phyloP scores from a whole-genome alignment of 2,888 invertebrate species.

The Minunthozetes semirufus region DNA sequence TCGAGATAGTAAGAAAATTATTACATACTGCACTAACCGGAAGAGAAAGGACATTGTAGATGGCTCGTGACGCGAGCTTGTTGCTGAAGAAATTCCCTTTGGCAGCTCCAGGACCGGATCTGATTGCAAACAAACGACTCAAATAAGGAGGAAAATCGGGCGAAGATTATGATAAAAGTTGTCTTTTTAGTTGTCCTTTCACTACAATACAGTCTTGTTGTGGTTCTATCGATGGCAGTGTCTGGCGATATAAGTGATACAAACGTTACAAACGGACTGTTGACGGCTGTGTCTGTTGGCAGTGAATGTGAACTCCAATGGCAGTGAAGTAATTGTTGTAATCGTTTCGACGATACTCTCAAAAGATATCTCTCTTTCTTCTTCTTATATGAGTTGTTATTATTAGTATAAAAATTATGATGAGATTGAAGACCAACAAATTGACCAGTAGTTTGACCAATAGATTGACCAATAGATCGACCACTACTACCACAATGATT shows the following conservation, averaged over 20 bases:
- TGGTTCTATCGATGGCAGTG: not conserved
- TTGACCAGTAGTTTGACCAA: not conserved
- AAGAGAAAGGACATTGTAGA: slow-evolving; percentile 43
- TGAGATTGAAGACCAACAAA: not conserved
- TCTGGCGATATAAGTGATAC: not conserved
- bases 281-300: slow-evolving; percentile 1
- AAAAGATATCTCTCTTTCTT: not conserved
- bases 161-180: not conserved
- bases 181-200: not conserved
- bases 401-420: slow-evolving; percentile 29
- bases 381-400: slow-evolving; percentile 1
- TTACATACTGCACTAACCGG: slow-evolving; percentile 41
- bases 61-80: slow-evolving; percentile 39
- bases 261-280: too few relatives aligned
- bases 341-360: not conserved
- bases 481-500: too few relatives aligned
- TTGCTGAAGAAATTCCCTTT: slow-evolving; percentile 37
- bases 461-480: too few relatives aligned
- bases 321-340: slow-evolving; percentile 23
- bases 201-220: not conserved
- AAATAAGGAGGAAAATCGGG: slow-evolving; percentile 25
- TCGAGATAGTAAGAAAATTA: not conserved
- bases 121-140: slow-evolving; percentile 1
- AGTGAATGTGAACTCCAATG: slow-evolving; percentile 29
- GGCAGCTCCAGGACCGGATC: slow-evolving; percentile 35